phyloP scores from a whole-genome alignment of 1,140 invertebrate species.

The Epicauta chinensis region DNA sequence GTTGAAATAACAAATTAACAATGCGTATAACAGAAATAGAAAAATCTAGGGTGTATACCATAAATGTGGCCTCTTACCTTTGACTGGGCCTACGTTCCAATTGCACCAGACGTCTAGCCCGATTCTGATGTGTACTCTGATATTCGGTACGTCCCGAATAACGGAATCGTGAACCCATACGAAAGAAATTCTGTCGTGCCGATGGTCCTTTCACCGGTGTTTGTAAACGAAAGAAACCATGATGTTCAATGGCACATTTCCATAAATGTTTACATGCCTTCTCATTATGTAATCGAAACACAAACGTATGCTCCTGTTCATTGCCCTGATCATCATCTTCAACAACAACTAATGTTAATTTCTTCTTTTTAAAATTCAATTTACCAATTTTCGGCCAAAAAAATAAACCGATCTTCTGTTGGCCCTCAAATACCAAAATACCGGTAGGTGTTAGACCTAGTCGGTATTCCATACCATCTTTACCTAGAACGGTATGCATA shows the following conservation, averaged over 20 bases:
- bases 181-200: constrained; percentile 90
- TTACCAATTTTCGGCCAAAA: constrained; percentile 97
- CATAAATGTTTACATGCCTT: constrained; percentile 98
- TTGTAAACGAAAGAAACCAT: constrained; percentile 94
- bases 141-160: constrained; percentile 94
- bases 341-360: constrained; percentile 88
- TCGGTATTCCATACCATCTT: constrained; percentile 93
- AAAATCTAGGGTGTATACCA: too few relatives aligned
- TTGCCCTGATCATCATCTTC: constrained; percentile 93
- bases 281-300: constrained; percentile 86
- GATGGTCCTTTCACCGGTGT: constrained; percentile 85
- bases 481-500: constrained; percentile 89
- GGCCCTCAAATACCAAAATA: constrained; percentile 93
- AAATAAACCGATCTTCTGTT: constrained; percentile 95
- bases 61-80: too few relatives aligned
- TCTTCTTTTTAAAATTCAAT: constrained; percentile 93
- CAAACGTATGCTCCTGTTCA: constrained; percentile 91
- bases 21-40: too few relatives aligned
- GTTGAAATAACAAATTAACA: too few relatives aligned
- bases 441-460: constrained; percentile 96
- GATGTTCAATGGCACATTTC: constrained; percentile 99
- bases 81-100: constrained; percentile 96
- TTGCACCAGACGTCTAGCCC: constrained; percentile 83
- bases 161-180: constrained; percentile 93
- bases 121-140: constrained; percentile 85